phyloP scores from a whole-genome alignment of 2,888 invertebrate genomes.

The Brachyptera risi region DNA sequence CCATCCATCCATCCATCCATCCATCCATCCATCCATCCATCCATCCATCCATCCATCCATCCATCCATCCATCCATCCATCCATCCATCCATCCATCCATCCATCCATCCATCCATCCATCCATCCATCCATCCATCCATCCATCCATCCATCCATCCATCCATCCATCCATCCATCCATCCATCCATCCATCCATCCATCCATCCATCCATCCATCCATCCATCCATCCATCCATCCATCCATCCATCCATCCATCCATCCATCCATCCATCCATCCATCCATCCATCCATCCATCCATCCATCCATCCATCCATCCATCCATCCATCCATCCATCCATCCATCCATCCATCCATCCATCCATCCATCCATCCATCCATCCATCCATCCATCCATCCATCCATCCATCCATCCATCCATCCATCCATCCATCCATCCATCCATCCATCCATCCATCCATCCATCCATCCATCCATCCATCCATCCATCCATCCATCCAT shows the following conservation, averaged over 20 bases:
- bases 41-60: not conserved
- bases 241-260: not conserved
- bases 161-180: not conserved
- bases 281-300: not conserved
- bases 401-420: not conserved
- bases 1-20: not conserved
- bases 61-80: not conserved
- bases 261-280: not conserved
- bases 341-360: not conserved
- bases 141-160: not conserved
- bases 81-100: not conserved
- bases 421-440: not conserved
- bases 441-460: not conserved
- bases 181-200: not conserved
- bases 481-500: not conserved
- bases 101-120: not conserved
- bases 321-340: not conserved
- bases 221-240: not conserved
- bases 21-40: not conserved
- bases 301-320: not conserved
- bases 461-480: not conserved
- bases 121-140: not conserved
- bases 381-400: not conserved
- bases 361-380: not conserved
- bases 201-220: not conserved